These are phyloP conservation scores for Plagodis pulveraria DNA, from an alignment of 2,888 invertebrate species.

Conservation along the genomic window DNA sequence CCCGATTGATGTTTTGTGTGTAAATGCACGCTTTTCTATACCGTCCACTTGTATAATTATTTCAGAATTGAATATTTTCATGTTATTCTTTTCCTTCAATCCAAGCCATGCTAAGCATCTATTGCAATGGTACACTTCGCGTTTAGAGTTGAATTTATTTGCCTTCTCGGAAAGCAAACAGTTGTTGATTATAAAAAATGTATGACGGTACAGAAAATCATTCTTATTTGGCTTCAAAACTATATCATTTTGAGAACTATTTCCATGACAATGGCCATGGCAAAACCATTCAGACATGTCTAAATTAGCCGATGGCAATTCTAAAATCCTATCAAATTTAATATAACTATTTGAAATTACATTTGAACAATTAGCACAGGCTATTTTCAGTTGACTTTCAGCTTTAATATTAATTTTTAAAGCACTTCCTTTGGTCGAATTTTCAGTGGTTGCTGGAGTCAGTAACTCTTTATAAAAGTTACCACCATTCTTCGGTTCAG, in stretches of 20 bases:
- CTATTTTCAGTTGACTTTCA: conserved; percentile 59
- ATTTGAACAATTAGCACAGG: conserved; percentile 74
- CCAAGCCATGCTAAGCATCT: conserved; percentile 86
- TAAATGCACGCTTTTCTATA: conserved; percentile 54
- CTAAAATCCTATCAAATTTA: conserved; percentile 85
- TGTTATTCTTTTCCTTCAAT: conserved; percentile 66
- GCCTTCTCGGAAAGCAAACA: conserved; percentile 67
- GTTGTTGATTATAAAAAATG: conserved; percentile 81
- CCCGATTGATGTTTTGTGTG: conserved; percentile 49
- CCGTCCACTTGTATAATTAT: conserved; percentile 67
- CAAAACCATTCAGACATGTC: conserved; percentile 89
- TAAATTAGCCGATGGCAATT: conserved; percentile 85
- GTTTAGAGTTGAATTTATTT: conserved; percentile 72
- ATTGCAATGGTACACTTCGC: conserved; percentile 82
- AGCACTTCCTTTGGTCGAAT: conserved; percentile 45
- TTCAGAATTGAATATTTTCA: conserved; percentile 86
- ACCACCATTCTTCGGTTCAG: conserved; percentile 74
- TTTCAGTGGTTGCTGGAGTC: conserved; percentile 32
- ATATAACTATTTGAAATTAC: conserved; percentile 72
- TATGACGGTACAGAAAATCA: conserved; percentile 85
- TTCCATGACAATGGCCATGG: conserved; percentile 75
- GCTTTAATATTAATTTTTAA: conserved; percentile 62
- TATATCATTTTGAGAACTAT: conserved; percentile 42
- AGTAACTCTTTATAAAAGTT: conserved; percentile 77
- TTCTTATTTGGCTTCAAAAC: conserved; percentile 73